Base-by-base conservation (phyloP, 2,113 vertebrate species). In the Tachysurus fulvidraco region DNA sequence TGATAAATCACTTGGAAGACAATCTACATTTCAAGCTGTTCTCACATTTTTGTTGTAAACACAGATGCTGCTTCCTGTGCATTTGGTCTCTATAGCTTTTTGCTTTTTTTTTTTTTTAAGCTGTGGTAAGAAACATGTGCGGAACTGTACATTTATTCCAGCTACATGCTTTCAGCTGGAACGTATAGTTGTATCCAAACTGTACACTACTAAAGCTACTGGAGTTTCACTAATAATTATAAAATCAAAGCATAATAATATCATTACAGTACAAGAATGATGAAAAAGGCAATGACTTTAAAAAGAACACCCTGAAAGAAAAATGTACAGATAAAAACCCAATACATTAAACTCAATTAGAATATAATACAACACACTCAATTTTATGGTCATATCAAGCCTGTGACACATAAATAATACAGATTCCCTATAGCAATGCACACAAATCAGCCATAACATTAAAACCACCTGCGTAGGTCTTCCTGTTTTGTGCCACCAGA, bases 41-140 rank as follows among this genome's bases (percentile, higher is more conserved):
- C 64, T 84, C 41, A 85, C 36, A 50, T 84, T 64, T 76, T 76
- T 10, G 12, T 12, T 77, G 57, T 64, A 41, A 55, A 67, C 76
- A 69, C 57, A 74, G 11, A 62, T 54, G 54, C 67, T 86, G 57
- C 28, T 87, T 87, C 85, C 85, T 82, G 85, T 80, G 60, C 21
- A 46, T 73, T 36, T 44, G 65, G n/a, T 74, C 14, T 23, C 11
- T 46, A 9, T 12, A 52, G 54, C 52, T 19, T 65, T 64, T 85
- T 52, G 10, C 7, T 46, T 50, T 50, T 50, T 55, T 9, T 80
- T 79, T 54, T 83, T 83, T 83, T 87, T 80, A 87, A 80, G 85
- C 76, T 83, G 85, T 87, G 85, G 85, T 87, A 54, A 83, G 46
- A 64, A 83, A 82, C 60, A 28, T 14, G 17, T 54, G 16, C 46